Evolutionary conservation across 1,140 invertebrate species (phyloP), one percentile per base, ranked within the genome.

Genomic region (Nebria ingens): DNA sequence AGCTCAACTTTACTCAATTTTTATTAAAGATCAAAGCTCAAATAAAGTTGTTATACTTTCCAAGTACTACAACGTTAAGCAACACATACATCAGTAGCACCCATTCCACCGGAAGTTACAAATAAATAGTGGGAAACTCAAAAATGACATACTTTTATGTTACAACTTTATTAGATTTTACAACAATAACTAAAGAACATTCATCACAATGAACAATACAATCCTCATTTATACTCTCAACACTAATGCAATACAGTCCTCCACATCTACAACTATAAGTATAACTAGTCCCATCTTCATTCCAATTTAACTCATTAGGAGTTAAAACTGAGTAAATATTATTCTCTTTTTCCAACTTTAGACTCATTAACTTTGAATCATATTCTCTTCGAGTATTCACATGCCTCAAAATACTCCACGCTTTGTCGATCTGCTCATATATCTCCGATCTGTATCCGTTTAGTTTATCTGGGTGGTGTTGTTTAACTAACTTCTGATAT

Each of bases 221-320:
- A 61, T 79, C 62, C 29, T 73, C 61, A 17, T 65, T 51, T 51
- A 76, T 56, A 52, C 79, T 73, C 56, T 64, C 62, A 54, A 66
- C 68, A 20, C 71, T 53, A 29, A 84, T 69, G n/a, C 66, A 64
- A 69, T 84, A 84, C 57, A 69, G 59, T 20, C 76, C 77, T 45
- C 83, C 82, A 71, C 84, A 86, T 64, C 82, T 74, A 64, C 84
- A 86, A 6, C 60, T 68, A 65, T 80, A 85, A 19, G 66, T 69
- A 52, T 78, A 73, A 13, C 63, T 55, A 55, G 68, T 60, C 51
- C 71, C 61, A 23, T 71, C 59, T 13, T 66, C 51, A 54, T 74
- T 63, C 54, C 64, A 66, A 51, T 73, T 60, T 61, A 85, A 69
- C n/a, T 84, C 75, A 1, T 69, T 59, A 13, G 74, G 54, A 20